These are phyloP conservation scores for Sebastiscus tertius DNA, from an alignment of 2,797 vertebrate species.

Conservation along the genomic window DNA sequence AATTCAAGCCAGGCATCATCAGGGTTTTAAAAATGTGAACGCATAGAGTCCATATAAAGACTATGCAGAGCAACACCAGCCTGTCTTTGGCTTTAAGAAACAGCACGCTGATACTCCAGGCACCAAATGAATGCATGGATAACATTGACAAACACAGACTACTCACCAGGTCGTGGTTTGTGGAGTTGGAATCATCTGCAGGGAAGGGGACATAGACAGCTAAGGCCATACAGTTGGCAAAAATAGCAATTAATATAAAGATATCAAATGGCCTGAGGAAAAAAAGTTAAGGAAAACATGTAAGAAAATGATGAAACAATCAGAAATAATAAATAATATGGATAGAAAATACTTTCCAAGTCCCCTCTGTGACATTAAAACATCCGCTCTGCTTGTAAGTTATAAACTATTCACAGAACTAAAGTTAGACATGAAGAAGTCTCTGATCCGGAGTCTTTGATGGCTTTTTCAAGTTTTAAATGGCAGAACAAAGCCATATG, in stretches of 20 bases:
- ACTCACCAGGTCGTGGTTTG: slow-evolving; percentile 99
- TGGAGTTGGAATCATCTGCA: slow-evolving; percentile 99
- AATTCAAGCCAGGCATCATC: background rate
- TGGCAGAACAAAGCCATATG: background rate
- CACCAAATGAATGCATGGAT: background rate
- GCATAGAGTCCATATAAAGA: background rate
- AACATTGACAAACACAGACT: background rate
- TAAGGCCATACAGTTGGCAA: slow-evolving; percentile 99
- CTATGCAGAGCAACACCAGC: background rate
- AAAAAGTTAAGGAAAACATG: slow-evolving; percentile 83
- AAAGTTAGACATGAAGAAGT: background rate
- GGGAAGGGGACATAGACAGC: slow-evolving; percentile 99
- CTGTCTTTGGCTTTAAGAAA: background rate
- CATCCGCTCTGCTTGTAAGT: background rate
- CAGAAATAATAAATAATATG: background rate
- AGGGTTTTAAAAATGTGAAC: background rate
- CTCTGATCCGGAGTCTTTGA: background rate
- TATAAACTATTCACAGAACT: background rate
- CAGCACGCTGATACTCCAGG: background rate
- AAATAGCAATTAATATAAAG: slow-evolving; percentile 99
- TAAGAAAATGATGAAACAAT: background rate
- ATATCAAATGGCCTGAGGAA: slow-evolving; percentile 98
- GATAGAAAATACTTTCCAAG: background rate
- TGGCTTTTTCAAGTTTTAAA: background rate
- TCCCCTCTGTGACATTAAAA: background rate